Conservation (phyloP, 2,888 invertebrate genomes). For the Timema podura region DNA sequence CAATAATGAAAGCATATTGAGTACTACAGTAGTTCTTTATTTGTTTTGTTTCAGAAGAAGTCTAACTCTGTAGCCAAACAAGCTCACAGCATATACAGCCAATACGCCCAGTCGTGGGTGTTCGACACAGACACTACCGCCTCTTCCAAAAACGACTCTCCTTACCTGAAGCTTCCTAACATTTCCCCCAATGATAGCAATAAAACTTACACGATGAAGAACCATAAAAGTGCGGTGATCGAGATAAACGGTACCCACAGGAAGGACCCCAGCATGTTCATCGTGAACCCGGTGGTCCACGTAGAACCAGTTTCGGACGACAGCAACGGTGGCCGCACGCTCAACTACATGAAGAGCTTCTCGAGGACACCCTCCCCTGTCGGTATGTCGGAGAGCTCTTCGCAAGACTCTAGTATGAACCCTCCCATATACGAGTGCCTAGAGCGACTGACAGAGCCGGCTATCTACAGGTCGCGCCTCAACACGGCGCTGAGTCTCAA, state of each 20-base stretch:
- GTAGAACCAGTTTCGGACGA: slow-evolving; percentile 48
- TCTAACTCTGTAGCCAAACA: slow-evolving; percentile 28
- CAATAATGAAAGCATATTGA: too few species aligned
- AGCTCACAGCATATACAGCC: slow-evolving; percentile 42
- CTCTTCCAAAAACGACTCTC: slow-evolving; percentile 37
- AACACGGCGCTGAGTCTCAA: slow-evolving; percentile 43
- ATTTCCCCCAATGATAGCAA: slow-evolving; percentile 20
- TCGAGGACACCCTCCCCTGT: slow-evolving; percentile 49
- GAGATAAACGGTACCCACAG: slow-evolving; percentile 28
- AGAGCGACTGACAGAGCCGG: slow-evolving; percentile 47
- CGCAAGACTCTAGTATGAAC: slow-evolving; percentile 43
- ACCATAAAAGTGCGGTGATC: slow-evolving; percentile 29
- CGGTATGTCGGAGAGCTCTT: slow-evolving; percentile 41
- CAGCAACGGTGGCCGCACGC: slow-evolving; percentile 46
- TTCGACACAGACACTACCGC: slow-evolving; percentile 43
- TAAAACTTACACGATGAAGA: slow-evolving; percentile 22
- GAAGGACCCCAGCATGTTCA: slow-evolving; percentile 34
- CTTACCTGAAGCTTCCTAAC: slow-evolving; percentile 30
- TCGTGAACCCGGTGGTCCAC: slow-evolving; percentile 47
- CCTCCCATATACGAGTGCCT: slow-evolving; percentile 47
- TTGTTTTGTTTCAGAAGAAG: slow-evolving; percentile 28
- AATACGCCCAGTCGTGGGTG: slow-evolving; percentile 52
- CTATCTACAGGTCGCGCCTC: slow-evolving; percentile 45
- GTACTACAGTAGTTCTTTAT: background rate
- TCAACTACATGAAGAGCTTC: slow-evolving; percentile 51